Conservation (phyloP, 2,888 invertebrate species). For the Junonia oenone region DNA sequence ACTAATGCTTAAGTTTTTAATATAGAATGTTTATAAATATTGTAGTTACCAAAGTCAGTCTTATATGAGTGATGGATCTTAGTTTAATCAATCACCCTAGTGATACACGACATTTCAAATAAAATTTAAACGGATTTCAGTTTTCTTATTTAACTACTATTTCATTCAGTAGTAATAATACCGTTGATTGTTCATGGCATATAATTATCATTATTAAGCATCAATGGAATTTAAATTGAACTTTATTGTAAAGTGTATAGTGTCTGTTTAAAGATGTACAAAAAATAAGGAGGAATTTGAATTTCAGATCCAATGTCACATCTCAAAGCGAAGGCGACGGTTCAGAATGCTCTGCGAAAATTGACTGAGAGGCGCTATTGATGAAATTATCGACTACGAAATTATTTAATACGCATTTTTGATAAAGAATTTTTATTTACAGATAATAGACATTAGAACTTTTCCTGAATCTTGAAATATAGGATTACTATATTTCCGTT, state of each 20-base stretch:
- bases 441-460: conserved; percentile 1
- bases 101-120: conserved; percentile 19
- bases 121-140: conserved; percentile 17
- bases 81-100: conserved; percentile 17
- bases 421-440: conserved; percentile 23
- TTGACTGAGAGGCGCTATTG: conserved; percentile 74
- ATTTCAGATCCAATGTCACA: conserved; percentile 76
- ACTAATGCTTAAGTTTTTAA: conserved; percentile 69
- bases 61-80: conserved; percentile 16
- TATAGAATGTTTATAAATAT: conserved; percentile 45
- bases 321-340: conserved; percentile 77
- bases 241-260: no score
- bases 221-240: no score
- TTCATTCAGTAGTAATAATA: conserved; percentile 28
- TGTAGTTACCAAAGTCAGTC: conserved; percentile 18
- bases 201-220: conserved; percentile 22
- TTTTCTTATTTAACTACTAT: conserved; percentile 23
- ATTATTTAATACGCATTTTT: conserved; percentile 62
- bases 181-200: conserved; percentile 22
- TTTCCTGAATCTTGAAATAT: not conserved
- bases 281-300: conserved; percentile 20
- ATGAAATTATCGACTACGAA: conserved; percentile 39
- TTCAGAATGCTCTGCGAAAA: conserved; percentile 77
- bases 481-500: not conserved
- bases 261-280: not conserved